These are phyloP conservation scores for Hippocampus zosterae DNA, from an alignment of 2,113 vertebrate genomes.

Conservation along the genomic window DNA sequence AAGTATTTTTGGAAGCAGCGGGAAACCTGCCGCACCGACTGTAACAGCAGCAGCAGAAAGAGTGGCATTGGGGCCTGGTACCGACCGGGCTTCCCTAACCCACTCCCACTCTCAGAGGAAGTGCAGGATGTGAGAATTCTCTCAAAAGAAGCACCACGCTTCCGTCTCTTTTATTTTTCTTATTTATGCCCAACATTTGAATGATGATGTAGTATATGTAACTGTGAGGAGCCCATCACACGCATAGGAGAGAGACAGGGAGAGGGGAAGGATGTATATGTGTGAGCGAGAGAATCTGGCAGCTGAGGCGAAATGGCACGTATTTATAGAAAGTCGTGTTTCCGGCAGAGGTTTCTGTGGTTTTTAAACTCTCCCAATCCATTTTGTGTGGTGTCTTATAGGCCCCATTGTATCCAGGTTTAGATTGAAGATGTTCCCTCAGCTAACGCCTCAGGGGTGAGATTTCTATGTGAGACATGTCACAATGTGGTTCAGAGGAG, in stretches of 20 bases:
- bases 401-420: constrained; percentile 69
- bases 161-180: constrained; percentile 62
- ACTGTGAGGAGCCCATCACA: constrained; percentile 61
- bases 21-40: constrained; percentile 74
- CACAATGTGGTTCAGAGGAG: constrained; percentile 69
- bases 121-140: constrained; percentile 60
- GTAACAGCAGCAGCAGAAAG: constrained; percentile 56
- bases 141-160: constrained; percentile 69
- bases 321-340: constrained; percentile 80
- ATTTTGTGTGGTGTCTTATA: constrained; percentile 69
- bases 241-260: constrained; percentile 43
- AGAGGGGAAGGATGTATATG: constrained; percentile 21
- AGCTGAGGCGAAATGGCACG: constrained; percentile 65
- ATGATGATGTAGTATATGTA: constrained; percentile 63
- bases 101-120: constrained; percentile 71
- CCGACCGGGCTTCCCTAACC: constrained; percentile 78
- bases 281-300: constrained; percentile 67
- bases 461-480: constrained; percentile 72
- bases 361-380: constrained; percentile 71
- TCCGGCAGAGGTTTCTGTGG: constrained; percentile 77
- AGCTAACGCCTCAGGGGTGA: constrained; percentile 66
- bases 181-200: constrained; percentile 53
- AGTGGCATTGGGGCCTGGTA: constrained; percentile 70
- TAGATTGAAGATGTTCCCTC: constrained; percentile 71
- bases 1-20: constrained; percentile 77